phyloP scores from a whole-genome alignment of 2,113 vertebrate species.

The Aldabrachelys gigantea region DNA sequence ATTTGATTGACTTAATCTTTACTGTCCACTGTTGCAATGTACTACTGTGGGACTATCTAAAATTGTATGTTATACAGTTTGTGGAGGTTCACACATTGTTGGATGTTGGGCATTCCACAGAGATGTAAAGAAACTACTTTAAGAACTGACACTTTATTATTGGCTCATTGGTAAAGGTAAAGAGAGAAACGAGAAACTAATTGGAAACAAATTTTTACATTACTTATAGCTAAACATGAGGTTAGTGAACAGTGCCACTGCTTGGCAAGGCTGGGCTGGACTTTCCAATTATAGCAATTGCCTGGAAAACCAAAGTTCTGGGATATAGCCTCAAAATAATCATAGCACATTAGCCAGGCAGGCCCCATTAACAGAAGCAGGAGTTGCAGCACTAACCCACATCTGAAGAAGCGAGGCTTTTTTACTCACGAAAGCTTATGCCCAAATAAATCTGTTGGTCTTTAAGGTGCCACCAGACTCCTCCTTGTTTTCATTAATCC shows the following conservation, averaged over 20 bases:
- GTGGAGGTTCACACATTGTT: neutral
- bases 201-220: neutral
- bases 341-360: fast-evolving
- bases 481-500: neutral
- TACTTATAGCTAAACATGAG: neutral
- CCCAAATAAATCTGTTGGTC: too few relatives aligned
- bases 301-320: neutral
- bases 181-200: neutral
- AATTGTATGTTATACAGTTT: neutral
- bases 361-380: neutral
- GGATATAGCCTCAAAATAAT: neutral
- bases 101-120: neutral
- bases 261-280: neutral
- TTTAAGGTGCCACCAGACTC: too few relatives aligned
- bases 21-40: neutral
- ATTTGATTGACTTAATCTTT: neutral
- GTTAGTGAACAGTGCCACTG: fast-evolving
- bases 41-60: neutral
- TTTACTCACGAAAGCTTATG: too few relatives aligned
- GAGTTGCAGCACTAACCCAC: neutral
- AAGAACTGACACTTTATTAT: neutral
- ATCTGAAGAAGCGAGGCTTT: too few relatives aligned
- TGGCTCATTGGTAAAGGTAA: neutral
- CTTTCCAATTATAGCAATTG: neutral
- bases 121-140: neutral